Evolutionary conservation across 2,888 invertebrate species (phyloP).

Genomic region (Trachelus tabidus): DNA sequence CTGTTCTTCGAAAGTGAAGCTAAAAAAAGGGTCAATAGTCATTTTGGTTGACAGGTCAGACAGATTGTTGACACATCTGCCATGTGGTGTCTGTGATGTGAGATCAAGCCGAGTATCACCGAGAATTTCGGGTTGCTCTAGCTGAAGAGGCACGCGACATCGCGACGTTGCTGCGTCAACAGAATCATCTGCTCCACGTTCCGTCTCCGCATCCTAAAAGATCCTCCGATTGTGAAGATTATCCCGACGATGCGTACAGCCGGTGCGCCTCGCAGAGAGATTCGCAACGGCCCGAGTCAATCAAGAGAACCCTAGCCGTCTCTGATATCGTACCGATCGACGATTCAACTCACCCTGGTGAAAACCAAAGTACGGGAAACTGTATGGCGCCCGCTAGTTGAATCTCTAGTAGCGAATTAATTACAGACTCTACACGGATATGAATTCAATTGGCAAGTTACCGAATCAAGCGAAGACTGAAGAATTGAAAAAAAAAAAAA

Average conservation of each 20-base stretch:
- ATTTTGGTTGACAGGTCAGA: slow-evolving; percentile 57
- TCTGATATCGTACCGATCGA: not conserved
- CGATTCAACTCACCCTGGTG: not conserved
- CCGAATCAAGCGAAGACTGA: slow-evolving; percentile 14
- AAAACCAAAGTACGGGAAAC: not conserved
- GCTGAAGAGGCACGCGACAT: slow-evolving; percentile 57
- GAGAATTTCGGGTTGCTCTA: slow-evolving; percentile 45
- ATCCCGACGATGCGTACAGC: slow-evolving; percentile 1
- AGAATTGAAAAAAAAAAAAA: slow-evolving; percentile 8
- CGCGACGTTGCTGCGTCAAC: slow-evolving; percentile 53
- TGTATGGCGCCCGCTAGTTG: not conserved
- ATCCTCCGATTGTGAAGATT: slow-evolving; percentile 34
- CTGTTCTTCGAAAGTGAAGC: slow-evolving; percentile 29
- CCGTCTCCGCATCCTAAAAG: slow-evolving; percentile 57
- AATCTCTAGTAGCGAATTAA: not conserved
- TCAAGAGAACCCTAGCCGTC: not conserved
- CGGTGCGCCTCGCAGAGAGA: not conserved
- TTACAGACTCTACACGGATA: not conserved
- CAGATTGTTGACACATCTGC: slow-evolving; percentile 39
- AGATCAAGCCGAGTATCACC: slow-evolving; percentile 53
- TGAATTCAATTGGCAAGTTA: not conserved
- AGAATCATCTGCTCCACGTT: slow-evolving; percentile 59
- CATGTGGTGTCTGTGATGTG: slow-evolving; percentile 40
- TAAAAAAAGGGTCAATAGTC: slow-evolving; percentile 38
- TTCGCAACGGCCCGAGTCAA: not conserved